phyloP scores from a whole-genome alignment of 2,888 invertebrate genomes.

The Bruchidius siliquastri region DNA sequence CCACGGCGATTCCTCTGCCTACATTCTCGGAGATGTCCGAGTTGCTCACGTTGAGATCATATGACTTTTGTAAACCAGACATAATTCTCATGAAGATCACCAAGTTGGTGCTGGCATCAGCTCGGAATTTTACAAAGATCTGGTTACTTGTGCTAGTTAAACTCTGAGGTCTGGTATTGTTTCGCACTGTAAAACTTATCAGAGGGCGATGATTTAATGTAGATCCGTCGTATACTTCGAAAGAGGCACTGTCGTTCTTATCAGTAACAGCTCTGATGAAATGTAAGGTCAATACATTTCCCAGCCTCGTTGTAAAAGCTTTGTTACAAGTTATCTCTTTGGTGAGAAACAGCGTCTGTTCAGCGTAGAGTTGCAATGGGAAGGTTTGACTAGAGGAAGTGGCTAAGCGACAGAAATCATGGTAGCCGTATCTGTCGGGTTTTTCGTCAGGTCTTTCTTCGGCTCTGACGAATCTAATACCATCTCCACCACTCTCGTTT shows the following conservation, averaged over 20 bases:
- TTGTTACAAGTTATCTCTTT: constrained; percentile 71
- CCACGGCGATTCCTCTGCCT: constrained; percentile 91
- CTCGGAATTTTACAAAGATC: constrained; percentile 74
- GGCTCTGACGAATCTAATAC: constrained; percentile 79
- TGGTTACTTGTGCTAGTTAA: constrained; percentile 76
- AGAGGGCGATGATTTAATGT: constrained; percentile 66
- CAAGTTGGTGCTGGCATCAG: constrained; percentile 67
- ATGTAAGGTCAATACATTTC: constrained; percentile 79
- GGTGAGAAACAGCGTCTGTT: constrained; percentile 70
- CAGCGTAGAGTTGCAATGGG: constrained; percentile 77
- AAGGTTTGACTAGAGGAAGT: constrained; percentile 76
- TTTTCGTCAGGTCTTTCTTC: constrained; percentile 73
- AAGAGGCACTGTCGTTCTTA: constrained; percentile 66
- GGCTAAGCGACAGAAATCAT: constrained; percentile 81
- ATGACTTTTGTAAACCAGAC: constrained; percentile 71
- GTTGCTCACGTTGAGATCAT: constrained; percentile 82
- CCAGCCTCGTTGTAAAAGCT: constrained; percentile 71
- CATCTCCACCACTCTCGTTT: constrained; percentile 84
- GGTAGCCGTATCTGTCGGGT: constrained; percentile 69
- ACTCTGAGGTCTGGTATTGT: constrained; percentile 84
- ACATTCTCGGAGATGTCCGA: constrained; percentile 83
- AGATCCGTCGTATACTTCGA: constrained; percentile 77
- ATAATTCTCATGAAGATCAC: constrained; percentile 74
- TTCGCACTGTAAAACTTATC: constrained; percentile 68
- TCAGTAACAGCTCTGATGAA: constrained; percentile 78